Conservation (phyloP, 2,797 vertebrate genomes). For the Coregonus suidteri region DNA sequence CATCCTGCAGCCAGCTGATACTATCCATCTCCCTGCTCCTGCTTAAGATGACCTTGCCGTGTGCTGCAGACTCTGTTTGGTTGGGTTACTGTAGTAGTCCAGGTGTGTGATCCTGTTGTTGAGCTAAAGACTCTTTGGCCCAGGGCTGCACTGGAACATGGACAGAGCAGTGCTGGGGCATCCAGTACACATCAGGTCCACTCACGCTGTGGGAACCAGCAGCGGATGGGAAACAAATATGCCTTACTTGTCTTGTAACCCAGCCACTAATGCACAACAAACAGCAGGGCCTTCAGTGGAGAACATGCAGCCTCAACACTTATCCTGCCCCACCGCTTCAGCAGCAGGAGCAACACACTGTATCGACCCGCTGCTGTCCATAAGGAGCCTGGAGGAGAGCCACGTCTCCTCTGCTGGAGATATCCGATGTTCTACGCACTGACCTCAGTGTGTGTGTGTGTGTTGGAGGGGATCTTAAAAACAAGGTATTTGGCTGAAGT, state of each 20-base stretch:
- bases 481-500: background rate
- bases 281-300: slow-evolving; percentile 9
- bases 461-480: slow-evolving; percentile 8
- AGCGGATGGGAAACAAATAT: slow-evolving; percentile 3
- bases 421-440: background rate
- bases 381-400: background rate
- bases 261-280: slow-evolving; percentile 10
- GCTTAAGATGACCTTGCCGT: background rate
- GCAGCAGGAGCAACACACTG: background rate
- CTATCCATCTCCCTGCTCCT: background rate
- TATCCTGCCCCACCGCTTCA: slow-evolving; percentile 5
- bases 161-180: background rate
- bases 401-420: background rate
- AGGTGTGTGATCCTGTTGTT: background rate
- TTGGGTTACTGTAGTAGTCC: background rate
- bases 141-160: background rate
- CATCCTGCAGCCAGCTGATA: background rate
- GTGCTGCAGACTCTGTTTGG: background rate
- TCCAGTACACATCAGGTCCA: background rate
- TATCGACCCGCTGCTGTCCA: slow-evolving; percentile 3
- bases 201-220: background rate
- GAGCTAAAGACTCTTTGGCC: background rate
- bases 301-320: slow-evolving; percentile 13
- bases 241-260: background rate
- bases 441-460: background rate